Evolutionary conservation across 2,797 vertebrate species (phyloP).

Genomic region (Galaxias olidus): DNA sequence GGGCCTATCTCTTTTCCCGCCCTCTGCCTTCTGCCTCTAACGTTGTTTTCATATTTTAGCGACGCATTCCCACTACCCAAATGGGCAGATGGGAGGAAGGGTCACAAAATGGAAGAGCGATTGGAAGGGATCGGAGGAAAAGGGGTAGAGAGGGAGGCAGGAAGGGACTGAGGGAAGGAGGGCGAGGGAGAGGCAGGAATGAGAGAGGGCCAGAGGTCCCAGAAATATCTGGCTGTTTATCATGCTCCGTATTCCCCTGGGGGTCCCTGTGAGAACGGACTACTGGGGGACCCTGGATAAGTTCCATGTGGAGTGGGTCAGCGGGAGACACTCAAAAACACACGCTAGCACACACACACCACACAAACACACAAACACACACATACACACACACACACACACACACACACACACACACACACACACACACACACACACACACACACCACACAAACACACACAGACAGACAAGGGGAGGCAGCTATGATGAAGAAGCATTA

Average conservation of each 20-base stretch:
- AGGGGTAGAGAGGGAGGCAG: background rate
- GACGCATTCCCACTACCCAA: slow-evolving; percentile 67
- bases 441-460: background rate
- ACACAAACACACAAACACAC: background rate
- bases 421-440: slow-evolving; percentile 10
- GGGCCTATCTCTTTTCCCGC: slow-evolving; percentile 11
- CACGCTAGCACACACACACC: slow-evolving; percentile 6
- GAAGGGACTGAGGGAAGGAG: background rate
- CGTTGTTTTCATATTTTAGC: slow-evolving; percentile 65
- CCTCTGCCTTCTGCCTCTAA: slow-evolving; percentile 38
- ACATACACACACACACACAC: slow-evolving; percentile 7
- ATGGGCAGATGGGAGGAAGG: slow-evolving; percentile 46
- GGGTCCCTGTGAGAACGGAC: slow-evolving; percentile 71
- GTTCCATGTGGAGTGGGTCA: slow-evolving; percentile 42
- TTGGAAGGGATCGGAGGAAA: slow-evolving; percentile 37
- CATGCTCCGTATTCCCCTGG: slow-evolving; percentile 50
- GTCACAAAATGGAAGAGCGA: slow-evolving; percentile 38
- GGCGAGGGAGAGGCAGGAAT: background rate
- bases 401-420: slow-evolving; percentile 2
- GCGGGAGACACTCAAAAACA: slow-evolving; percentile 7
- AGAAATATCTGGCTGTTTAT: slow-evolving; percentile 64
- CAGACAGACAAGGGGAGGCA: no score
- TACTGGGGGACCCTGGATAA: slow-evolving; percentile 66
- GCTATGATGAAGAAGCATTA: no score
- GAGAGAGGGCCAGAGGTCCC: slow-evolving; percentile 29